Base-by-base conservation (phyloP, 53 echinoderm and acorn worm genomes). In the Pentamera pediparva region DNA sequence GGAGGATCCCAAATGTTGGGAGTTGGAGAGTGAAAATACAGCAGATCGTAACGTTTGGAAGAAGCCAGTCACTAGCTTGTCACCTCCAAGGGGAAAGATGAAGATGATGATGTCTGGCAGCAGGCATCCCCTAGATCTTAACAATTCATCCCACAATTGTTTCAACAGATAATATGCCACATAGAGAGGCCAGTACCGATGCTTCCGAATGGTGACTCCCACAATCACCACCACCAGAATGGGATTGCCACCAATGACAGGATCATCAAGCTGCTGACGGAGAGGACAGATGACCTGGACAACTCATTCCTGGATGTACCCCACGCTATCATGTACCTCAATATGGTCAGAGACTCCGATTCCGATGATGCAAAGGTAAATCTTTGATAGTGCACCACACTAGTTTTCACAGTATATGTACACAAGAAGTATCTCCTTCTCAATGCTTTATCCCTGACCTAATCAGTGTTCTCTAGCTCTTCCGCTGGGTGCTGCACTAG, bases 311-410 rank as follows among this genome's bases (percentile, higher is more conserved):
- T 70, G 63, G 62, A 69, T 60, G 49, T 86, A 26, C 89, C 89
- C 12, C 86, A 77, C 72, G 87, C 86, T 56, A 52, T 90, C 56
- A 87, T 87, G 76, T 94, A 90, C 64, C 87, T 94, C 7, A 89
- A 90, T 10, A 70, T 90, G 79, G 87, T 84, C 28, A 78, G 79
- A 30, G 89, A 89, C 37, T 86, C 74, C 1, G 90, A 87, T 29
- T 62, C 37, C 15, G 90, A 94, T 24, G 82, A 90, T 54, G 79
- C 54, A 5, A 85, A 94, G 85, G 95, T 90, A 82, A 53, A 61
- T 0, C n/a, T n/a, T n/a, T n/a, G n/a, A n/a, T n/a, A n/a, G n/a
- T n/a, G n/a, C n/a, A n/a, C n/a, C n/a, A n/a, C n/a, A n/a, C n/a
- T n/a, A n/a, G n/a, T n/a, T n/a, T n/a, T n/a, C n/a, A n/a, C n/a